phyloP scores from a whole-genome alignment of 2,797 vertebrate species.

The Telmatherina bonti region DNA sequence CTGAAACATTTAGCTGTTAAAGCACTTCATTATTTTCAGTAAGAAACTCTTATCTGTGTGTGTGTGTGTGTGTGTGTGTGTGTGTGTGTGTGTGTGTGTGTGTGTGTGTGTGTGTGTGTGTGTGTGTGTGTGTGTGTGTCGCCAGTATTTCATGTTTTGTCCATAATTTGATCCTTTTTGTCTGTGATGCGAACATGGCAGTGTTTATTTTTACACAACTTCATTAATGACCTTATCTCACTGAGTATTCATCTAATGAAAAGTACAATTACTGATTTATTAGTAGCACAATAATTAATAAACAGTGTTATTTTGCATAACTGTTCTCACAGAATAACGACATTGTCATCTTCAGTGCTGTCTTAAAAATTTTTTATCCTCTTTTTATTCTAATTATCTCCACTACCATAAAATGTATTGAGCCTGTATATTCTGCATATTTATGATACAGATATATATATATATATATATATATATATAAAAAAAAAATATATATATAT shows the following conservation, averaged over 20 bases:
- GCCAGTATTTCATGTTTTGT: too few relatives aligned
- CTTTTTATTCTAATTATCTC: constrained; percentile 67
- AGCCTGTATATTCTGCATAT: constrained; percentile 86
- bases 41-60: constrained; percentile 13
- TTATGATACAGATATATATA: too few relatives aligned
- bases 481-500: too few relatives aligned
- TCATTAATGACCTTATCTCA: constrained; percentile 32
- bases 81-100: too few relatives aligned
- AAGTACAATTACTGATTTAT: constrained; percentile 12
- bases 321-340: neutral
- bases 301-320: constrained; percentile 27
- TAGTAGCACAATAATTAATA: constrained; percentile 6
- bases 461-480: constrained; percentile 83
- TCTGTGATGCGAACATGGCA: neutral
- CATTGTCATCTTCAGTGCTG: constrained; percentile 14
- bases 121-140: too few relatives aligned
- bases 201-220: constrained; percentile 23
- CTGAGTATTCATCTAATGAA: constrained; percentile 4
- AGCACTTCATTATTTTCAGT: constrained; percentile 40
- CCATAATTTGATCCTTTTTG: constrained; percentile 17
- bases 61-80: constrained; percentile 7
- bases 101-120: too few relatives aligned
- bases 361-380: constrained; percentile 46
- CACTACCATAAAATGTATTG: constrained; percentile 76
- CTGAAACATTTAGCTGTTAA: constrained; percentile 30